Conservation (phyloP, 2,888 invertebrate genomes). For the Brenthis hecate region DNA sequence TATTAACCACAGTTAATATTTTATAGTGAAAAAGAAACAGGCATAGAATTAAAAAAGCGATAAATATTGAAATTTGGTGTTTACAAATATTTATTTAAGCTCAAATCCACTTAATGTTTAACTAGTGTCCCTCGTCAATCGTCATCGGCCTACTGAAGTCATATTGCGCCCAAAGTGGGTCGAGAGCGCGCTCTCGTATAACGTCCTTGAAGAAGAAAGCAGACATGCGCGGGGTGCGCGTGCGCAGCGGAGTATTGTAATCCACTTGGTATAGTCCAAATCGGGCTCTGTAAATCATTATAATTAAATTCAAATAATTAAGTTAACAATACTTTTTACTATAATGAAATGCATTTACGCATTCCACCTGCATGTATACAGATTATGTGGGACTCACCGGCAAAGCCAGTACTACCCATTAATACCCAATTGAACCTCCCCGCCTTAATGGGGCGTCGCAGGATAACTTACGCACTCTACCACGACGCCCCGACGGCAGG, state of each 20-base stretch:
- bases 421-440: no score
- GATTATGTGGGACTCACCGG: no score
- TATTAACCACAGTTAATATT: background rate
- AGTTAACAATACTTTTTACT: background rate
- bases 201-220: conserved; percentile 10
- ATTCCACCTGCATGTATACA: no score
- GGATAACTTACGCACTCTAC: no score
- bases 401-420: no score
- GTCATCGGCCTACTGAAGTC: background rate
- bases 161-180: background rate
- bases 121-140: conserved; percentile 4
- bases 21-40: no score
- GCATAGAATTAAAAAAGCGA: background rate
- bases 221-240: conserved; percentile 6
- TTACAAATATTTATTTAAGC: background rate
- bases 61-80: background rate
- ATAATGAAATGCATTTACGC: no score
- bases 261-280: conserved; percentile 13
- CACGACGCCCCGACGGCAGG: no score
- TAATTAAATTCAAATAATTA: background rate
- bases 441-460: no score
- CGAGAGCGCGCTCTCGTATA: background rate
- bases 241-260: background rate
- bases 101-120: background rate
- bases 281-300: background rate